Evolutionary conservation across 2,797 vertebrate species (phyloP).

Genomic region (Danio jaintianensis): DNA sequence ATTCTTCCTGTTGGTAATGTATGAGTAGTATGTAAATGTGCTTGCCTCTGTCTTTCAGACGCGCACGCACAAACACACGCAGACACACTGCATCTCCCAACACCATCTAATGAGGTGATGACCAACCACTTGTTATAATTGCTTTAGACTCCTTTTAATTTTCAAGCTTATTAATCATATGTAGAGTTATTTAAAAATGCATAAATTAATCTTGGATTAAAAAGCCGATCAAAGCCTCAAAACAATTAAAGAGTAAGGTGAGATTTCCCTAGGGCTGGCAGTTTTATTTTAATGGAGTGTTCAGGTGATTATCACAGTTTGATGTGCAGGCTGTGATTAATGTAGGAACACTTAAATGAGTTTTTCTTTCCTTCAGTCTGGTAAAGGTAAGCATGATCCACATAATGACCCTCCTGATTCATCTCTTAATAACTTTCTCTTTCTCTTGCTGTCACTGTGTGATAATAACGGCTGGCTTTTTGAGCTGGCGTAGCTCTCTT

Average conservation of each 20-base stretch:
- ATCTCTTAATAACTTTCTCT: slow-evolving; percentile 54
- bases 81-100: slow-evolving; percentile 85
- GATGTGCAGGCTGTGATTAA: slow-evolving; percentile 98
- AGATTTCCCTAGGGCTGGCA: slow-evolving; percentile 98
- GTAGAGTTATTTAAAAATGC: slow-evolving; percentile 99
- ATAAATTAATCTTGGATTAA: slow-evolving; percentile 99
- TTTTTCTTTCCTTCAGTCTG: slow-evolving; percentile 76
- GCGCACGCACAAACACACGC: slow-evolving; percentile 46
- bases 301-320: slow-evolving; percentile 99
- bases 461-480: slow-evolving; percentile 26
- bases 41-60: slow-evolving; percentile 60
- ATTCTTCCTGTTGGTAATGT: slow-evolving; percentile 17
- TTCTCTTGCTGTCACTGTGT: slow-evolving; percentile 42
- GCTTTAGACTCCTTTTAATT: slow-evolving; percentile 99
- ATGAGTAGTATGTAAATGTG: slow-evolving; percentile 48
- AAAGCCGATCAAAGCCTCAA: slow-evolving; percentile 99
- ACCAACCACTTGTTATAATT: slow-evolving; percentile 99
- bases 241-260: slow-evolving; percentile 99
- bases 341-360: slow-evolving; percentile 95
- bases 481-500: no score
- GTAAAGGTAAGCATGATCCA: slow-evolving; percentile 85
- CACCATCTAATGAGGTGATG: slow-evolving; percentile 99
- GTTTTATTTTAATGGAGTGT: slow-evolving; percentile 99
- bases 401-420: slow-evolving; percentile 86
- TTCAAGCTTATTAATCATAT: slow-evolving; percentile 99